Evolutionary conservation across 2,797 vertebrate species (phyloP), one percentile per base, ranked within the genome.

Genomic region (Labeo calbasu): DNA sequence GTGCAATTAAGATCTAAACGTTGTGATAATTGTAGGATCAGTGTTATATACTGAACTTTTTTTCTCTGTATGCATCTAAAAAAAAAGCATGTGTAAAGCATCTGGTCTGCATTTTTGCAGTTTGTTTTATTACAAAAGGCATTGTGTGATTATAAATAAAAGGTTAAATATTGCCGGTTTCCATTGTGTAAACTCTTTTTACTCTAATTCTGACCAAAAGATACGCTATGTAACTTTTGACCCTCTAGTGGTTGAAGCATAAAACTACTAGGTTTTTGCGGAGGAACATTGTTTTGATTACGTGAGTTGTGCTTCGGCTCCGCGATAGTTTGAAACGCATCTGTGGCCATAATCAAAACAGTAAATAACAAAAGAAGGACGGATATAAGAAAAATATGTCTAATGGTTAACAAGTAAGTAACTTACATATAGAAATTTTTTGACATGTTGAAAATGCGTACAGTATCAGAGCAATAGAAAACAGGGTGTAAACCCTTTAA

Each of bases 121-220:
- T 68, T n/a, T 5, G 63, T 87, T 87, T 84, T 73, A 86, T 84
- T 86, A 86, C 79, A 79, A 53, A 77, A 83, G 48, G 61, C 57
- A 78, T 13, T 83, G 82, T 83, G 77, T 83, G 81, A 80, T 80
- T 78, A 71, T 55, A 65, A 84, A 75, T 89, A 84, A 88, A 87
- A 51, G 10, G n/a, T 57, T 36, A 71, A 25, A 57, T 57, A 57
- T 48, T 63, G 12, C 6, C 1, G 0, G 3, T 70, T 61, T 79
- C 48, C 70, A 21, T 32, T 10, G 28, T 55, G n/a, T 55, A 72
- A 32, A 11, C 46, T 81, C 59, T 40, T 81, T 77, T 5, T 12
- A 51, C 13, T 32, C 14, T 6, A 36, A 51, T 25, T 40, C n/a
- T 40, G 57, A 17, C n/a, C 19, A 50, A 15, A 40, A 57, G 12